Evolutionary conservation across 2,888 invertebrate species (phyloP).

Genomic region (Sphinx pinastri): DNA sequence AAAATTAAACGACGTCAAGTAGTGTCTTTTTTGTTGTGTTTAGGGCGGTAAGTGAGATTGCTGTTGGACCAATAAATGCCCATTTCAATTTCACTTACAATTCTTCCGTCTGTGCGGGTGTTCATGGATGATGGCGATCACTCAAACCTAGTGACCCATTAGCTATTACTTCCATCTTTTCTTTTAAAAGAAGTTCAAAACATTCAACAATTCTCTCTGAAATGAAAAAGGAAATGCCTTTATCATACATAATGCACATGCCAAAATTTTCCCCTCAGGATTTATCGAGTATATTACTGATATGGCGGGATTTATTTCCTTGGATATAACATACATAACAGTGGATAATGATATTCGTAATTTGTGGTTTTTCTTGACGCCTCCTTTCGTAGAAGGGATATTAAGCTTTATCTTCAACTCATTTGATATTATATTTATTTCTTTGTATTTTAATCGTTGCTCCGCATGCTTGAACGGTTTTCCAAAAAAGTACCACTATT

Average conservation of each 20-base stretch:
- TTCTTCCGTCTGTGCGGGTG: too few species aligned
- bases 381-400: background rate
- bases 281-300: constrained; percentile 36
- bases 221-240: constrained; percentile 29
- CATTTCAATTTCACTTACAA: too few species aligned
- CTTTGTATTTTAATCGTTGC: too few species aligned
- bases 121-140: too few species aligned
- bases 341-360: constrained; percentile 14
- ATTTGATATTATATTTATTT: background rate
- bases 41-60: too few species aligned
- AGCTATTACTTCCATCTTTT: too few species aligned
- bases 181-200: background rate
- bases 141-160: too few species aligned
- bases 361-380: background rate
- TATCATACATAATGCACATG: constrained; percentile 44
- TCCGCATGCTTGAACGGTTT: too few species aligned
- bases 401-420: background rate
- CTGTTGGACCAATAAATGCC: too few species aligned
- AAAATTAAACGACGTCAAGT: too few species aligned
- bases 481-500: too few species aligned
- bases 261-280: constrained; percentile 34
- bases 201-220: constrained; percentile 31
- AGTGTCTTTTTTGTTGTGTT: too few species aligned
- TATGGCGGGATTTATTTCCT: constrained; percentile 14
- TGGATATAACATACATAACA: background rate